Base-by-base conservation (phyloP, 2,888 invertebrate genomes). In the Metellina segmentata region DNA sequence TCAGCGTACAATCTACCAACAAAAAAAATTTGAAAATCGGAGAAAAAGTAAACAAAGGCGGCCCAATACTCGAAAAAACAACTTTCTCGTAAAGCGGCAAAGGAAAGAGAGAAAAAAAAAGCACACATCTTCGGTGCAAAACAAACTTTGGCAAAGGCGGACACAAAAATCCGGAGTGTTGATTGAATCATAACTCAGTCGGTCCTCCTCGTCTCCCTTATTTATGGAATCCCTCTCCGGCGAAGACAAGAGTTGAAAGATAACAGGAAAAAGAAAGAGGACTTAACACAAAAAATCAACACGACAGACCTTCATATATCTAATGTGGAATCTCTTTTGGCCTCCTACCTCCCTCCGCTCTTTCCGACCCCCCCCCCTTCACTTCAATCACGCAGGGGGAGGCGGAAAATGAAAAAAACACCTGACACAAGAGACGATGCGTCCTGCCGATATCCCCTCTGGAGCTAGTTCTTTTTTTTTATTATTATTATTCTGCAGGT, bases 141-240 rank as follows among this genome's bases (percentile, higher is more conserved):
- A 79, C 79, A 79, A 61, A 61, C 79, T 34, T 61, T 7, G 11
- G 6, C 7, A 16, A 20, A 53, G 53, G 34, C 61, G 53, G 16
- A 20, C 19, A 77, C 52, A 79, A 34, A 78, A 51, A 77, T 19
- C 61, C 48, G 4, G 34, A 49, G 79, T 61, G 79, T 13, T 79
- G 79, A 79, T 79, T 79, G 79, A 79, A 79, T 79, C 79, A 79
- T 79, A 79, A 79, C 79, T 79, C 79, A 79, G 69, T 34, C 20
- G 61, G 52, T 19, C 52, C 77, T 74, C n/a, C 16, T 7, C 16
- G 16, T 8, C 77, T 51, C 61, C 53, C 79, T 53, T 79, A 79
- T 79, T 79, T 79, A 79, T 13, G 61, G 61, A 79, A 61, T 79
- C 53, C 53, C 34, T 34, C 16, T 20, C 7, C 19, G 13, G 61